Base-by-base conservation (phyloP, 1,140 invertebrate genomes). In the Sarcophaga bullata region DNA sequence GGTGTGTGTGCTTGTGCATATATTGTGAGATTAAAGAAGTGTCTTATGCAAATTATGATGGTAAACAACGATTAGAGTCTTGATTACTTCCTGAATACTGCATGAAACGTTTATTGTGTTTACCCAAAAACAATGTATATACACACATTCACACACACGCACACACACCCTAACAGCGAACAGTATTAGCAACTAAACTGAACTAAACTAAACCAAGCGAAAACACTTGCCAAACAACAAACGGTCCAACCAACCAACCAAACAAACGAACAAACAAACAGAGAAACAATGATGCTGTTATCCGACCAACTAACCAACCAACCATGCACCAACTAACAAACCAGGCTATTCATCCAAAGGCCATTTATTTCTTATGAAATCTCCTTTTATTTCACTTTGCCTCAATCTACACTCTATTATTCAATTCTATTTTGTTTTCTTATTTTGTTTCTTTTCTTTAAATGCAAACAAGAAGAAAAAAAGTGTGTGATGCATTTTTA, bases 41-140 rank as follows among this genome's bases (percentile, higher is more conserved):
- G 82, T 49, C 80, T 68, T 80, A 80, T 81, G 80, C 80, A 83
- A 89, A 89, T 89, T 88, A 86, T 88, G 87, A 89, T 89, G 87
- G 85, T 86, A 89, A 89, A 89, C 87, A 89, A 86, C 86, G 87
- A 89, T 89, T 89, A 89, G 89, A 88, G 85, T 87, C 87, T 85
- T 87, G 87, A 89, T 89, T 89, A 88, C 87, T 85, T 87, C 83
- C 81, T 89, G 86, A 83, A 83, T 83, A 80, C 76, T 82, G 82
- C 82, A 82, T 82, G 82, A 82, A 82, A 76, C 78, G 75, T 80
- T 82, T 82, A 82, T 82, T 82, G 82, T 82, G 82, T 82, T 82
- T 76, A 80, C 82, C 62, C 76, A 82, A 82, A 78, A 73, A 82
- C 58, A 52, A 82, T 76, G 37, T 48, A 82, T 73, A 78, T 75